phyloP scores from a whole-genome alignment of 2,797 vertebrate species.

The Myotis pilosus region DNA sequence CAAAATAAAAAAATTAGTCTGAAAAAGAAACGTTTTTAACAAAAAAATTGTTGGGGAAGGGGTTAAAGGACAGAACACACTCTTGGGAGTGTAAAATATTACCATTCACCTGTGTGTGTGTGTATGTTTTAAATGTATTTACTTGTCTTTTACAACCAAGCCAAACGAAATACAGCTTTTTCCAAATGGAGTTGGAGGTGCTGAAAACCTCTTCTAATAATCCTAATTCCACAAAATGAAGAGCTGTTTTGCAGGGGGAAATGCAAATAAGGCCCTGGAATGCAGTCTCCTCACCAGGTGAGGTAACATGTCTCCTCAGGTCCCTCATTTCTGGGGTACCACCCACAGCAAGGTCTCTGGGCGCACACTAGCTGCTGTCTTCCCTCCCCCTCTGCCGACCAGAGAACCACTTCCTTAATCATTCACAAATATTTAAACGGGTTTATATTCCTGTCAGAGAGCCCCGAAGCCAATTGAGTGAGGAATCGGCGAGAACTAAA shows the following conservation, averaged over 20 bases:
- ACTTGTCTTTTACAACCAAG: conserved; percentile 55
- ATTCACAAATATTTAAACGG: not conserved
- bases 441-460: not conserved
- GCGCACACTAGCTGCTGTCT: not conserved
- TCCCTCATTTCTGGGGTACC: not conserved
- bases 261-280: conserved; percentile 18
- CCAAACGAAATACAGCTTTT: conserved; percentile 59
- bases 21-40: too few species aligned
- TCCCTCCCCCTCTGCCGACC: not conserved
- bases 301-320: not conserved
- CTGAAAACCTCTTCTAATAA: conserved; percentile 67
- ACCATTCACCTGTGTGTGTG: conserved; percentile 28
- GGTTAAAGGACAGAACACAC: conserved; percentile 57
- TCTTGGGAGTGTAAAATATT: conserved; percentile 56
- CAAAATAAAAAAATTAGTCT: too few species aligned
- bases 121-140: not conserved
- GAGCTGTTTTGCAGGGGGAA: conserved; percentile 46
- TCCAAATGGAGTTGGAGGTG: conserved; percentile 54
- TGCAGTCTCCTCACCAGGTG: not conserved
- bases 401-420: not conserved
- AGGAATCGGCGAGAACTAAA: not conserved
- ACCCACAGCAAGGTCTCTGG: not conserved
- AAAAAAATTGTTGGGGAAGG: too few species aligned
- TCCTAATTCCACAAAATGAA: conserved; percentile 47
- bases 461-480: not conserved